Percentiles rank a stretch among this genome's conserved stretches.
Conservation (phyloP, 2,888 invertebrate genomes). For the Agrenia bidenticulata region DNA sequence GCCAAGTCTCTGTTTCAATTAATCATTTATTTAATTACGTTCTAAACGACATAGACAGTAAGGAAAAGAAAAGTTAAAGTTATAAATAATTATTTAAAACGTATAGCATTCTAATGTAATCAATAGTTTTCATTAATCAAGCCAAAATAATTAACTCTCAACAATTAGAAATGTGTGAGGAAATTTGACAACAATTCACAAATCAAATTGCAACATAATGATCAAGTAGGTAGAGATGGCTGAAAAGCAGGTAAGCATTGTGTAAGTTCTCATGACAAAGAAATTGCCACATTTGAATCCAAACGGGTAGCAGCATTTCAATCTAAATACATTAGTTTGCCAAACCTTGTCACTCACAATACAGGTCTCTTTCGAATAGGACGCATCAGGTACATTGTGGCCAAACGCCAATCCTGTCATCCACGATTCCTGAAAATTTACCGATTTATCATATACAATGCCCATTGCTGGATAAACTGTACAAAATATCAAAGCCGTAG, state of each 20-base stretch:
- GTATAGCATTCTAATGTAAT: too few relatives aligned
- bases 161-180: too few relatives aligned
- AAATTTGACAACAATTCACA: not conserved
- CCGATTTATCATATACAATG: not conserved
- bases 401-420: not conserved
- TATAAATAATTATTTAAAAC: too few relatives aligned
- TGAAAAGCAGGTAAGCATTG: slow-evolving; percentile 3
- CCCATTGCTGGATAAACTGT: not conserved
- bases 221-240: slow-evolving; percentile 1
- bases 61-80: too few relatives aligned
- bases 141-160: too few relatives aligned
- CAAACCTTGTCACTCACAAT: not conserved
- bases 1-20: too few relatives aligned
- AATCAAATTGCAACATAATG: slow-evolving; percentile 4
- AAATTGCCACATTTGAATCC: slow-evolving; percentile 7
- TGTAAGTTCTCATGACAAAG: not conserved
- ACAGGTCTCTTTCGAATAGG: too few relatives aligned
- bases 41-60: too few relatives aligned
- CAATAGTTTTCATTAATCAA: too few relatives aligned
- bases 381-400: not conserved
- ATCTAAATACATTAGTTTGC: not conserved
- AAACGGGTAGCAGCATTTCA: slow-evolving; percentile 5
- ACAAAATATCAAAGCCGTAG: not conserved
- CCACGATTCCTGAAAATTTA: not conserved
- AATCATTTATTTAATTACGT: too few relatives aligned